Evolutionary conservation across 1,140 invertebrate genomes (phyloP), one percentile per base, ranked within the genome.

Genomic region (Drosophila ironensis): DNA sequence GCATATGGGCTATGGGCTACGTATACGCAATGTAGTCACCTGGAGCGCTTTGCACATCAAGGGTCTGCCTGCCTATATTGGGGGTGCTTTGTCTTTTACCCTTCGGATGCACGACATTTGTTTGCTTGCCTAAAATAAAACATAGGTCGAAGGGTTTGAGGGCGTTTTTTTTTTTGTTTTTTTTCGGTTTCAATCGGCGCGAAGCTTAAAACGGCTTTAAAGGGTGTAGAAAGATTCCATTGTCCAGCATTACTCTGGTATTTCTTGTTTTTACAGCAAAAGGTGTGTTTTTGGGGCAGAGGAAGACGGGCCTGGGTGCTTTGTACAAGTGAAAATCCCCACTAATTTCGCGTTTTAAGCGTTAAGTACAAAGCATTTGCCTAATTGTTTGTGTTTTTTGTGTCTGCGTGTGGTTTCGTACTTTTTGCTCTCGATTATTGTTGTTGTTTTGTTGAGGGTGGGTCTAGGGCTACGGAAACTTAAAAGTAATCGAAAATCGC

Each of bases 51-150:
- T 82, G 80, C 59, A 77, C 70, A 57, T 89, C 80, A 46, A 89
- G 72, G 52, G 87, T 87, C 60, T 87, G 78, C 71, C 88, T 89
- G 76, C 82, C 87, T 88, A 89, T 77, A 87, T 87, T 89, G 53
- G 87, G 87, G 44, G 72, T 80, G 69, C 72, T 81, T 74, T 87
- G 87, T 82, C 76, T 86, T 86, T 89, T 89, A 89, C 87, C 82
- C 80, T 89, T 89, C 67, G 87, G 87, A 88, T 89, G 87, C 30
- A 89, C 87, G 59, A 89, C 82, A 82, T 89, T 89, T 66, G 87
- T 89, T 72, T 89, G 87, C 66, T 89, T 89, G 75, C 87, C 88
- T 89, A 87, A 81, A 86, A 86, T 74, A 56, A 72, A 72, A 86
- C 61, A 70, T 44, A 67, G 24, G 42, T 44, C 47, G 51, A 40